Evolutionary conservation across 2,113 vertebrate species (phyloP).

Genomic region (Pteruthius melanotis): DNA sequence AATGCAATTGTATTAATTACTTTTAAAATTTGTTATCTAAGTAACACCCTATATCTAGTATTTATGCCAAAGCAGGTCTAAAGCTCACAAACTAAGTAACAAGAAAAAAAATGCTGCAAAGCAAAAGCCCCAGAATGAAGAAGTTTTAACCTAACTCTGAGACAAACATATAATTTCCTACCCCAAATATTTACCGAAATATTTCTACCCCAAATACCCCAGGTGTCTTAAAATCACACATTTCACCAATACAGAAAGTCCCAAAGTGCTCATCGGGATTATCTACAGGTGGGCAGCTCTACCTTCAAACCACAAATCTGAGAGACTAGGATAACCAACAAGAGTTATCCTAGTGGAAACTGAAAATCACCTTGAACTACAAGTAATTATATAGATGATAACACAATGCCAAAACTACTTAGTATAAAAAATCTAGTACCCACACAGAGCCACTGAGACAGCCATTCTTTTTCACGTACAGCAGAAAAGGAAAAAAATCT

Average conservation of each 20-base stretch:
- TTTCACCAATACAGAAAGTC: not conserved
- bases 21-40: not conserved
- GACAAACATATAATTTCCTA: not conserved
- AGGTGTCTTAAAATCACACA: not conserved
- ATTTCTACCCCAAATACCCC: not conserved
- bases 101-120: not conserved
- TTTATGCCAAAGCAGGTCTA: not conserved
- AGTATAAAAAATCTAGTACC: not conserved
- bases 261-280: not conserved
- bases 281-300: not conserved
- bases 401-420: not conserved
- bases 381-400: not conserved
- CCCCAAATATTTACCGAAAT: not conserved
- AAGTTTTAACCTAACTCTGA: not conserved
- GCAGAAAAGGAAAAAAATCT: not conserved
- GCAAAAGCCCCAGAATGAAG: not conserved
- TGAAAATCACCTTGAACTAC: not conserved
- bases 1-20: not conserved
- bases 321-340: not conserved
- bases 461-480: not conserved
- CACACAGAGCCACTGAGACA: not conserved
- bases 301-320: not conserved
- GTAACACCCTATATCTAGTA: not conserved
- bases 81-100: not conserved
- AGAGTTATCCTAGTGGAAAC: not conserved